These are phyloP conservation scores for Pogonus chalceus DNA, from an alignment of 1,140 invertebrate genomes.

Conservation along the genomic window DNA sequence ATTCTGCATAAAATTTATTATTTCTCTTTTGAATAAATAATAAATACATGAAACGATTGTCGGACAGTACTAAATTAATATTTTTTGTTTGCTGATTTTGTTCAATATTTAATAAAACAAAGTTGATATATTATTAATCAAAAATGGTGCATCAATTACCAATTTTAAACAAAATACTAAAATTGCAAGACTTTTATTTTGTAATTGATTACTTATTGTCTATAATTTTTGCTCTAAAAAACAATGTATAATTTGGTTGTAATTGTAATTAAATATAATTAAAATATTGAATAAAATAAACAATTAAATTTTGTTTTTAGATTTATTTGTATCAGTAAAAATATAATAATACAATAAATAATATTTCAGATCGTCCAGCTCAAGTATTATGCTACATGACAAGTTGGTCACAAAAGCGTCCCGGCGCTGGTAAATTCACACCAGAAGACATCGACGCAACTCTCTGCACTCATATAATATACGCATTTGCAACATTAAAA, in stretches of 20 bases:
- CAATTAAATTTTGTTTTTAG: background rate
- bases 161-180: too few species aligned
- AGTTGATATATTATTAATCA: too few species aligned
- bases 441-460: constrained; percentile 78
- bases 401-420: constrained; percentile 85
- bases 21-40: too few species aligned
- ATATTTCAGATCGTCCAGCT: constrained; percentile 61
- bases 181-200: too few species aligned
- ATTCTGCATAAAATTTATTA: too few species aligned
- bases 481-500: constrained; percentile 82
- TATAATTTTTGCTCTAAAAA: constrained; percentile 2
- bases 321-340: constrained; percentile 11
- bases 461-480: constrained; percentile 88
- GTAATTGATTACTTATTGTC: background rate
- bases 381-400: constrained; percentile 90
- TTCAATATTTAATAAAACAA: too few species aligned
- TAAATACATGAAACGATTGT: too few species aligned
- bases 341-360: too few species aligned
- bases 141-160: too few species aligned
- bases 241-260: background rate
- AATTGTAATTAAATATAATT: background rate
- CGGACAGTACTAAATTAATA: too few species aligned
- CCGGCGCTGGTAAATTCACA: constrained; percentile 73
- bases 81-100: too few species aligned
- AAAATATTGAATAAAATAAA: constrained; percentile 16